A percentile compares a stretch with the other conserved stretches of the same genome.
Conservation (phyloP, 1,140 invertebrate species). For the Formica exsecta region DNA sequence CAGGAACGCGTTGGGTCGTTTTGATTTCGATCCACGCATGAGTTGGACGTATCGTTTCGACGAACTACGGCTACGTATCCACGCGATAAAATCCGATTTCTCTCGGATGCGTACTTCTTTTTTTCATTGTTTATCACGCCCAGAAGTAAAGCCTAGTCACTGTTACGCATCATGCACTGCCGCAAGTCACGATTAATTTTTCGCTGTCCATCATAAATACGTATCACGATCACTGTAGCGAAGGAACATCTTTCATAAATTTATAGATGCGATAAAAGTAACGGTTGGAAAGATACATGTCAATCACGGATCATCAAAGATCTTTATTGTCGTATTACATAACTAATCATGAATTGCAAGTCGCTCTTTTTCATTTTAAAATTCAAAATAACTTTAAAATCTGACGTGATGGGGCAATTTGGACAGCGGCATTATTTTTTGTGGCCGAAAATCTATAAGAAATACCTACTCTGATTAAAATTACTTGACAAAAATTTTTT, state of each 20-base stretch:
- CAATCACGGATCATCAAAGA: not conserved
- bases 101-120: constrained; percentile 26
- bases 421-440: too few species aligned
- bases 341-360: too few species aligned
- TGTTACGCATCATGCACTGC: constrained; percentile 15
- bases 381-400: too few species aligned
- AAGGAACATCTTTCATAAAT: constrained; percentile 19
- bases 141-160: constrained; percentile 41
- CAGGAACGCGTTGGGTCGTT: constrained; percentile 55
- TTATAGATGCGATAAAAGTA: not conserved
- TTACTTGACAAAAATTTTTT: too few species aligned
- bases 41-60: constrained; percentile 63
- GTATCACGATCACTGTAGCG: not conserved
- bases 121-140: constrained; percentile 46
- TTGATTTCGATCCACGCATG: constrained; percentile 52
- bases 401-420: too few species aligned
- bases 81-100: constrained; percentile 69
- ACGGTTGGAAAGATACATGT: not conserved
- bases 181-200: constrained; percentile 17
- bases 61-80: constrained; percentile 68
- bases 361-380: too few species aligned
- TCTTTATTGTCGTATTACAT: not conserved
- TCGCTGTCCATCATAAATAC: constrained; percentile 15
- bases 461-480: too few species aligned
- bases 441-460: too few species aligned